Evolutionary conservation across 1,140 invertebrate species (phyloP).

Genomic region (Eueides isabella): DNA sequence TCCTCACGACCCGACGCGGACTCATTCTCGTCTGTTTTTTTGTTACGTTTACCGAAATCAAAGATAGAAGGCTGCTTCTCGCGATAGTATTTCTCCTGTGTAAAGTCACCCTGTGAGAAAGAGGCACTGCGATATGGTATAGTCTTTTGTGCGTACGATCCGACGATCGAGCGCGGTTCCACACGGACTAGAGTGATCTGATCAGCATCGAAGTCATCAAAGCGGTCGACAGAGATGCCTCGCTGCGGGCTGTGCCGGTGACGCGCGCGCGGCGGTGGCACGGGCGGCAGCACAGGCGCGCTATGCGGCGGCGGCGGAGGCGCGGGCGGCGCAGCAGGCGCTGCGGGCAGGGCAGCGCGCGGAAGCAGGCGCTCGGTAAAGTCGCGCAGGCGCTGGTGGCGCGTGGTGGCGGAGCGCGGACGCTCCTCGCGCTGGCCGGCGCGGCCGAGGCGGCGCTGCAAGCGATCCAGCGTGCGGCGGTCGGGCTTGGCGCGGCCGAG

Average conservation of each 20-base stretch:
- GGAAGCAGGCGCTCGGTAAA: conserved; percentile 88
- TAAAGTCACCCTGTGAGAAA: conserved; percentile 91
- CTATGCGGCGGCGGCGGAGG: conserved; percentile 65
- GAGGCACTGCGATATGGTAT: conserved; percentile 90
- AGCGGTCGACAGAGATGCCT: conserved; percentile 66
- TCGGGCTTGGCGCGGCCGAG: conserved; percentile 77
- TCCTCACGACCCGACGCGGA: conserved; percentile 44
- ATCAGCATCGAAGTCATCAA: conserved; percentile 72
- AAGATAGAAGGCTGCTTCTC: conserved; percentile 72
- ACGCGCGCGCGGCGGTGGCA: conserved; percentile 64
- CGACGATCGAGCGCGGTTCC: conserved; percentile 82
- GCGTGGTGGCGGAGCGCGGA: conserved; percentile 66
- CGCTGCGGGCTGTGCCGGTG: conserved; percentile 67
- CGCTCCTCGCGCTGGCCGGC: conserved; percentile 64
- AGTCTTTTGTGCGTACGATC: conserved; percentile 83
- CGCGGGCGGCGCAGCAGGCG: conserved; percentile 63
- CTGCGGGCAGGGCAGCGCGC: conserved; percentile 58
- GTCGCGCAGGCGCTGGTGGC: conserved; percentile 87
- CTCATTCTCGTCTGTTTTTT: conserved; percentile 56
- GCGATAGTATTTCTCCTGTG: conserved; percentile 74
- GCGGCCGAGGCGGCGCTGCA: conserved; percentile 89
- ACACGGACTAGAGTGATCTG: conserved; percentile 79
- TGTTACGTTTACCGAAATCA: conserved; percentile 66
- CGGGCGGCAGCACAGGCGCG: conserved; percentile 67
- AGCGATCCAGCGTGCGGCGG: conserved; percentile 88